phyloP scores from a whole-genome alignment of 2,113 vertebrate genomes.

The Oxygymnocypris stewartii region DNA sequence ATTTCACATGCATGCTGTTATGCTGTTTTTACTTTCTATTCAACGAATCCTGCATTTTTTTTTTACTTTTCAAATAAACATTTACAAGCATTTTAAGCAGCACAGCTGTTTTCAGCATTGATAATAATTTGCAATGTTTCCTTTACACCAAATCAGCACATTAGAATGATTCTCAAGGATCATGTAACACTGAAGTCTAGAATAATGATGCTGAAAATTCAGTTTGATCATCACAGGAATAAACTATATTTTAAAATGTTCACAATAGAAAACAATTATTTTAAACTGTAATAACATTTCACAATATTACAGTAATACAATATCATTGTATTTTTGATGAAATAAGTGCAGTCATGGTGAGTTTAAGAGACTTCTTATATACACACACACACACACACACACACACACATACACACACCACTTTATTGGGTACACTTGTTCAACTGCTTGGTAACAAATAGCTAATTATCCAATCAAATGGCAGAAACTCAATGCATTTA shows the following conservation, averaged over 20 bases:
- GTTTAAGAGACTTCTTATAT: not conserved
- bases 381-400: too few relatives aligned
- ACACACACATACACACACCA: too few relatives aligned
- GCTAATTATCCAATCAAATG: too few relatives aligned
- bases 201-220: not conserved
- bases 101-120: not conserved
- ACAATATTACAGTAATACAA: not conserved
- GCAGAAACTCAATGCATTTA: too few relatives aligned
- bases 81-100: not conserved
- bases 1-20: not conserved
- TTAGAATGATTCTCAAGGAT: not conserved
- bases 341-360: not conserved
- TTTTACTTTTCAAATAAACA: too few relatives aligned
- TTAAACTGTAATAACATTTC: not conserved
- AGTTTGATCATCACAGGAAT: not conserved
- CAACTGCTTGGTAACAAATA: too few relatives aligned
- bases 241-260: too few relatives aligned
- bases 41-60: too few relatives aligned
- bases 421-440: too few relatives aligned
- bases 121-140: not conserved
- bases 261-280: not conserved
- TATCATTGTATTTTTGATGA: not conserved
- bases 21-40: too few relatives aligned
- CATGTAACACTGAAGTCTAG: too few relatives aligned
- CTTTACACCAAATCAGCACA: not conserved